phyloP scores from a whole-genome alignment of 2,113 vertebrate genomes.

The Grantiella picta region DNA sequence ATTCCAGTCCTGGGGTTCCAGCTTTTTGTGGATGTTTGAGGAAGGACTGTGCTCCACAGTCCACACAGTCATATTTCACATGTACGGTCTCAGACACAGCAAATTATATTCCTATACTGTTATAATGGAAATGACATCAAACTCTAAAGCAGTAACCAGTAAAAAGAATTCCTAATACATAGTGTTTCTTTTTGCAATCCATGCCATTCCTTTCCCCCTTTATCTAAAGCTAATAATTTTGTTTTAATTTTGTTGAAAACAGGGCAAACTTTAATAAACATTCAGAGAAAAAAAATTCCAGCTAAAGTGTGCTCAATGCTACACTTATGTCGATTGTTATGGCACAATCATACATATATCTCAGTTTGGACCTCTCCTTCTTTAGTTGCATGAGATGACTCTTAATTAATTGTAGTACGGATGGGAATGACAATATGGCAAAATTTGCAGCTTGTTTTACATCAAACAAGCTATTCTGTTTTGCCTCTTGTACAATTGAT shows the following conservation, averaged over 20 bases:
- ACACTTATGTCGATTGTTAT: not conserved
- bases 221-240: not conserved
- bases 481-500: not conserved
- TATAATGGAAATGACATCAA: not conserved
- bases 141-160: not conserved
- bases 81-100: not conserved
- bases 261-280: not conserved
- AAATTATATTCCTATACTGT: not conserved
- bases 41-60: not conserved
- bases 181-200: not conserved
- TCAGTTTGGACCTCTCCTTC: not conserved
- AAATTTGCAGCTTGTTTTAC: not conserved
- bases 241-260: not conserved
- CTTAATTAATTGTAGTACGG: not conserved
- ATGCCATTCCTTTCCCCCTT: not conserved
- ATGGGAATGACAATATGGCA: not conserved
- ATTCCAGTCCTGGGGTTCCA: not conserved
- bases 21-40: not conserved
- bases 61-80: accelerated
- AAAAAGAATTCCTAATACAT: not conserved
- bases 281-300: not conserved
- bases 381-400: not conserved
- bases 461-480: not conserved
- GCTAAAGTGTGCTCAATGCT: not conserved
- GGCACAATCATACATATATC: not conserved